Evolutionary conservation across 2,888 invertebrate species (phyloP), one percentile per base, ranked within the genome.

Genomic region (Empis stercorea): DNA sequence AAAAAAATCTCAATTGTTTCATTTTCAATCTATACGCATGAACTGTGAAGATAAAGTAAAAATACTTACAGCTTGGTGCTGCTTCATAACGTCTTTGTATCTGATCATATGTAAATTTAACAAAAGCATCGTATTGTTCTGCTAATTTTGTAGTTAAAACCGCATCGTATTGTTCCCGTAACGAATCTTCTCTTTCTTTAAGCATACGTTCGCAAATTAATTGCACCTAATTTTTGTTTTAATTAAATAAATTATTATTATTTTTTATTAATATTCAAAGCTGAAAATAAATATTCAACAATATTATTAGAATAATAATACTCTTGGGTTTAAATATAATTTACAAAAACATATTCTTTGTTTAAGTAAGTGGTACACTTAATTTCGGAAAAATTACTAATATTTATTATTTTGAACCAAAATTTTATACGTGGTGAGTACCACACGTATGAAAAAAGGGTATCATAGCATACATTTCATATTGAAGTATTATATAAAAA

Each of bases 61-160:
- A 45, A 27, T 36, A 54, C 70, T 66, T 59, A 70, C 69, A 70
- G 58, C 69, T 70, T 36, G 69, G 69, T 49, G 70, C 66, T 49
- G 70, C 69, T 61, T 70, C 70, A 56, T 75, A 83, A 61, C 80
- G 78, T 71, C 79, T 84, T 65, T 87, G 87, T 63, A 97, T 87
- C 77, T 97, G 96, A 74, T 99, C 97, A 61, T 91, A 85, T 59
- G 96, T 96, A 73, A 97, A 97, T 73, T 93, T 93, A 53, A 96
- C 93, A 71, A 97, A 99, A 63, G 95, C 91, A 71, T 97, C 96
- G 66, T 97, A 97, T 73, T 97, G 96, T 74, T 99, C 97, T 52
- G 94, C 89, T 57, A 99, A 79, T 73, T 96, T 96, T 66, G 80
- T 80, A 67, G 84, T 87, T 61, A 99, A 78, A 59, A 93, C 92